Evolutionary conservation across 1,140 invertebrate genomes (phyloP), one percentile per base, ranked within the genome.

Genomic region (Drosophila nigromelanica): DNA sequence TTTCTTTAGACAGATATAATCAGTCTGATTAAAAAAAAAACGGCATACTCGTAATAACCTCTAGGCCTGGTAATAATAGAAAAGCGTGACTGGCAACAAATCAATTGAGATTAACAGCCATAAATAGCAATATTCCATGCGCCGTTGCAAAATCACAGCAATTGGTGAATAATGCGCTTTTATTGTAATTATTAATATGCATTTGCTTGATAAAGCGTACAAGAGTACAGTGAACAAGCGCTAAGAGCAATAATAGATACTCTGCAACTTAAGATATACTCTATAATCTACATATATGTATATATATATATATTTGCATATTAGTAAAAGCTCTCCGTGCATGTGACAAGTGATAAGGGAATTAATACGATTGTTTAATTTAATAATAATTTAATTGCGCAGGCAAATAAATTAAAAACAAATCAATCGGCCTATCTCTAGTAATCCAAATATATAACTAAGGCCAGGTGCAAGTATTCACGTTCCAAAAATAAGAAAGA

Each of bases 71-170:
- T 24, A 24, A 54, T 27, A 47, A 39, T 40, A 39, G 35, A 37
- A 55, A 71, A 56, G 55, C 51, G 68, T 42, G 47, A 52, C 15
- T 48, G 47, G 33, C 47, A 45, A 54, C 42, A 58, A 64, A 69
- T 81, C 30, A 77, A 77, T 78, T 77, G 58, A 74, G 61, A 47
- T 73, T 66, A 58, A 80, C 56, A 74, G 40, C 51, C 69, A 54
- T 47, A 66, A 59, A 70, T 67, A 58, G 45, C 42, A 67, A 52
- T 52, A 68, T 64, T 42, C 43, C 45, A 54, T 40, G 63, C 33
- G 30, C 37, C 52, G 52, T 72, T 58, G 54, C 51, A 30, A 51
- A 73, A 73, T 73, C 70, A 59, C 50, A 42, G 51, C 50, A 68
- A 68, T 68, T 67, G 63, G 50, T 10, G 39, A 18, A 43, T 39